These are phyloP conservation scores for Knipowitschia caucasica DNA, from an alignment of 2,797 vertebrate genomes.

Conservation along the genomic window DNA sequence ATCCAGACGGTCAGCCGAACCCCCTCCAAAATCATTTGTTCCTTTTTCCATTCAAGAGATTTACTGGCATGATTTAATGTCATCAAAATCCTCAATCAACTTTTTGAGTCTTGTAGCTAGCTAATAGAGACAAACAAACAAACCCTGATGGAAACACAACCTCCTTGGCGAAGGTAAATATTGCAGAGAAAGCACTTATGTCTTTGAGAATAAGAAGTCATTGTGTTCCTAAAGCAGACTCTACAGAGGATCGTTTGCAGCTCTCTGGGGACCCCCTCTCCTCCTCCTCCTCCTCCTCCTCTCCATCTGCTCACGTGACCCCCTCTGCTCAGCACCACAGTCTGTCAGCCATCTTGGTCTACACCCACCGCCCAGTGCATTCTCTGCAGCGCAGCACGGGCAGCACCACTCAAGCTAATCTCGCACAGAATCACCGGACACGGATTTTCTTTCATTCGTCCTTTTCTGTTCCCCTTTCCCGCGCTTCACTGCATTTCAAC, in stretches of 20 bases:
- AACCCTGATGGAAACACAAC: no score
- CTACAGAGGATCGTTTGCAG: conserved; percentile 67
- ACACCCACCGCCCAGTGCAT: conserved; percentile 92
- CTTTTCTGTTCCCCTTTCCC: no score
- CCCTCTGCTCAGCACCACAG: conserved; percentile 81
- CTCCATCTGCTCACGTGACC: conserved; percentile 93
- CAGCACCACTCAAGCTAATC: conserved; percentile 67
- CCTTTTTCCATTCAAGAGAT: no score
- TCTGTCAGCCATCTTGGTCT: conserved; percentile 98
- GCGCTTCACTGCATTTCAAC: conserved; percentile 53
- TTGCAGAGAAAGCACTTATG: conserved; percentile 18
- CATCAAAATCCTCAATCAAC: no score
- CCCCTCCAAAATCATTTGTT: no score
- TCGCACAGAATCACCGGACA: conserved; percentile 56
- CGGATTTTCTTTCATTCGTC: conserved; percentile 49
- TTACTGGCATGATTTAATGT: no score
- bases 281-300: conserved; percentile 33
- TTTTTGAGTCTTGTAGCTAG: no score
- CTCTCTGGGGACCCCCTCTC: conserved; percentile 73
- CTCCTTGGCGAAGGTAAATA: no score
- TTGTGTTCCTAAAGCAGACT: conserved; percentile 20
- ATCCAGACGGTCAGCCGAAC: no score
- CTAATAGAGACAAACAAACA: no score
- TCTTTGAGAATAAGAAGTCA: conserved; percentile 14
- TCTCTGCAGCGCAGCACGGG: conserved; percentile 78